These are phyloP conservation scores for Hypsopygia costalis DNA, from an alignment of 2,888 invertebrate species.

Conservation along the genomic window DNA sequence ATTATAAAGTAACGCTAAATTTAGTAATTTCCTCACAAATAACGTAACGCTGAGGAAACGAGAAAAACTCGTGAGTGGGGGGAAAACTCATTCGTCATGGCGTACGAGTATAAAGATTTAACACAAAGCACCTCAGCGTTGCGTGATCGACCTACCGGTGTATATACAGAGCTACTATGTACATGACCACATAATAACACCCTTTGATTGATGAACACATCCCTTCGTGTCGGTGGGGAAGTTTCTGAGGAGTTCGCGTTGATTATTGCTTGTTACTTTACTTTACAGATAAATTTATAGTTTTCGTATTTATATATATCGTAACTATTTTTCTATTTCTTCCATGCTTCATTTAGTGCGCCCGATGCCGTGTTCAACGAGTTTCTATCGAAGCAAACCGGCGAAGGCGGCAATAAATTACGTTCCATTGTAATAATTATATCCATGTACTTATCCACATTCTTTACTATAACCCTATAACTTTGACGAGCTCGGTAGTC, in stretches of 20 bases:
- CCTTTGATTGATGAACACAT: conserved; percentile 54
- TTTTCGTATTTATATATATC: too few species aligned
- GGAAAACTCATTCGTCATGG: conserved; percentile 9
- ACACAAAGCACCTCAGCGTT: conserved; percentile 3
- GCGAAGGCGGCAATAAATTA: too few species aligned
- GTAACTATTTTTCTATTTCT: too few species aligned
- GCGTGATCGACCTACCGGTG: conserved; percentile 4
- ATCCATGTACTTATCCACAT: too few species aligned
- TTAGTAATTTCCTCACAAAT: conserved; percentile 1
- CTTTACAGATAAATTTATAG: not conserved
- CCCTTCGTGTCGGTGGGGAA: conserved; percentile 16
- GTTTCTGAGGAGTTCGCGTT: conserved; percentile 6
- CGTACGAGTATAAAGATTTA: conserved; percentile 9
- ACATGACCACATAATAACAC: conserved; percentile 42
- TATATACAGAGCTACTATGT: conserved; percentile 13
- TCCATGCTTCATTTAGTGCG: too few species aligned
- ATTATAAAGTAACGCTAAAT: not conserved
- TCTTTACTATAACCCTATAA: too few species aligned
- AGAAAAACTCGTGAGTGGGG: conserved; percentile 6
- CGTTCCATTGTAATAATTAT: too few species aligned
- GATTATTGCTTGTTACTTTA: not conserved
- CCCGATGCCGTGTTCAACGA: too few species aligned
- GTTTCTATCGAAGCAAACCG: too few species aligned
- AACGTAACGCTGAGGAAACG: not conserved
- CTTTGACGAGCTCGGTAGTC: too few species aligned